phyloP scores from a whole-genome alignment of 2,888 invertebrate genomes.

The Lithophane semibrunnea region DNA sequence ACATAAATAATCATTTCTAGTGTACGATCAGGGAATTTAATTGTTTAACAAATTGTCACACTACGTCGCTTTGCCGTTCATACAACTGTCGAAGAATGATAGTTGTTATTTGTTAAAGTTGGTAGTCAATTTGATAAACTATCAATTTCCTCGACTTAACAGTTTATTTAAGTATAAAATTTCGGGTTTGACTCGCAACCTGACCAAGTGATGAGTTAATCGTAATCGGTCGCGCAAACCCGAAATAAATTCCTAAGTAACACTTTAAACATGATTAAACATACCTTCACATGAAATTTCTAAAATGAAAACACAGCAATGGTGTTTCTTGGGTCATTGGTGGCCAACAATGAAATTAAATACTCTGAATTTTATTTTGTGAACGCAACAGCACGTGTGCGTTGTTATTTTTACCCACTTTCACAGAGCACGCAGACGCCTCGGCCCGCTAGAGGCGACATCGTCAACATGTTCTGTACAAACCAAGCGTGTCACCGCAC shows the following conservation, averaged over 20 bases:
- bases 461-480: no score
- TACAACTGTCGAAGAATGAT: background rate
- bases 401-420: background rate
- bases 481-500: no score
- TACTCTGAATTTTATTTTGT: background rate
- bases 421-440: background rate
- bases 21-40: no score
- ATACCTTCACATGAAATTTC: no score
- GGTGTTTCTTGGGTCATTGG: background rate
- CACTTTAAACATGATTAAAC: background rate
- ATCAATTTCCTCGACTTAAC: background rate
- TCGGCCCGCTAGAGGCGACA: no score
- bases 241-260: background rate
- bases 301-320: background rate
- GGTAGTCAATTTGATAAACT: background rate
- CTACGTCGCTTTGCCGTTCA: background rate
- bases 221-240: background rate
- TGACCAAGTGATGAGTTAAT: background rate
- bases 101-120: no score
- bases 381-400: background rate
- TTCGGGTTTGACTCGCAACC: background rate
- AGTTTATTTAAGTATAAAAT: background rate
- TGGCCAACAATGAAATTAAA: background rate
- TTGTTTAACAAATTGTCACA: background rate
- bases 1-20: background rate